Conservation (phyloP, 1,140 invertebrate genomes). For the Sarcophaga peregrina region DNA sequence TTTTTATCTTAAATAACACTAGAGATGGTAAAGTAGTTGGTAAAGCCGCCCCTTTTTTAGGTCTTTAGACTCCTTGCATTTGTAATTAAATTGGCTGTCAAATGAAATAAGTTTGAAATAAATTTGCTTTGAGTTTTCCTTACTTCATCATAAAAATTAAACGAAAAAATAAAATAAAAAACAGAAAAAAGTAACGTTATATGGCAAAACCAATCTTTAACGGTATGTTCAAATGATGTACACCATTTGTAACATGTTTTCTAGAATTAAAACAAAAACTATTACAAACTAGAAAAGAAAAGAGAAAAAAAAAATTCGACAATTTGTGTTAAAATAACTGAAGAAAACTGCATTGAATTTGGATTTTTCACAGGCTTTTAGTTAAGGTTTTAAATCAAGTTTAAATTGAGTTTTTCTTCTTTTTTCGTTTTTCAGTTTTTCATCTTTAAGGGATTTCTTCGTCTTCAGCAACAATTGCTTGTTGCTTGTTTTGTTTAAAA, state of each 20-base stretch:
- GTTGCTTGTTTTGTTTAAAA: neutral
- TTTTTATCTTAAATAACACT: too few species aligned
- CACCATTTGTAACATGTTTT: neutral
- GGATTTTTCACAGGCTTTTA: slow-evolving; percentile 18
- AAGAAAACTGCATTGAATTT: neutral
- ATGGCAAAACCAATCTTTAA: neutral
- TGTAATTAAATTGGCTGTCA: too few species aligned
- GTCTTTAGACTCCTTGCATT: too few species aligned
- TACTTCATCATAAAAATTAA: too few species aligned
- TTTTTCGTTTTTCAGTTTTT: too few species aligned
- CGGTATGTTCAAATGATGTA: slow-evolving; percentile 15
- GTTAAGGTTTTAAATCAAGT: slow-evolving; percentile 21
- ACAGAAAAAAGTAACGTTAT: too few species aligned
- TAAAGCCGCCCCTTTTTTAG: too few species aligned
- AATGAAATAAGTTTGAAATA: too few species aligned
- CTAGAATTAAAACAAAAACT: slow-evolving; percentile 5
- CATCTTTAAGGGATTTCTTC: neutral
- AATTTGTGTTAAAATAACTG: neutral
- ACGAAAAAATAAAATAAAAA: too few species aligned
- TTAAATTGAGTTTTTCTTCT: neutral
- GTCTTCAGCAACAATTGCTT: neutral
- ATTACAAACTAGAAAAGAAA: neutral
- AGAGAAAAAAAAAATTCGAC: neutral
- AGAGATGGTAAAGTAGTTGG: too few species aligned
- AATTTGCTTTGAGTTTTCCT: too few species aligned